These are phyloP conservation scores for Monochamus saltuarius DNA, from an alignment of 1,140 invertebrate species.

Conservation along the genomic window DNA sequence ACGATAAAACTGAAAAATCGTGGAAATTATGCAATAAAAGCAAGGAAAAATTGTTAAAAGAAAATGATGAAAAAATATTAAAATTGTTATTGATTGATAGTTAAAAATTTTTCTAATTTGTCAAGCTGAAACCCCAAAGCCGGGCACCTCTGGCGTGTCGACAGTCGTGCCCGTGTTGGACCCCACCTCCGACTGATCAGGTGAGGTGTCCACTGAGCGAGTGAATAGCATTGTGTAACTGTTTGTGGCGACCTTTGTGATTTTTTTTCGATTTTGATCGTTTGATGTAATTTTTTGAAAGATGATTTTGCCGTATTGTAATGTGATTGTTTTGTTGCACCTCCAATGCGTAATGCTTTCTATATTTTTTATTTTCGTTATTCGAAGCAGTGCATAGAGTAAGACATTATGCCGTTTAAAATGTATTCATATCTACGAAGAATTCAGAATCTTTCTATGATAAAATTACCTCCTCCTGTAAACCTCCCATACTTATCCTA, in stretches of 20 bases:
- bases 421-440: too few species aligned
- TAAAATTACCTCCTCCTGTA: too few species aligned
- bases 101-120: not conserved
- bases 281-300: not conserved
- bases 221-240: constrained; percentile 31
- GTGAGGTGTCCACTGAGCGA: constrained; percentile 52
- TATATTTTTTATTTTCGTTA: not conserved
- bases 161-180: constrained; percentile 57
- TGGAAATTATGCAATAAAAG: too few species aligned
- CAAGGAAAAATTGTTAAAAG: not conserved
- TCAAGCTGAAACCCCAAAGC: constrained; percentile 57
- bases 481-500: too few species aligned
- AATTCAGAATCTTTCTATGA: too few species aligned
- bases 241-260: constrained; percentile 1
- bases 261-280: constrained; percentile 2
- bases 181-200: constrained; percentile 62
- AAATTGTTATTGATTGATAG: not conserved
- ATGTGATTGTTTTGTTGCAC: constrained; percentile 19
- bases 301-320: constrained; percentile 32
- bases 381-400: too few species aligned
- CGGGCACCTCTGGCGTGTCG: constrained; percentile 58
- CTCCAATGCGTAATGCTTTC: not conserved
- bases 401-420: too few species aligned
- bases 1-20: not conserved
- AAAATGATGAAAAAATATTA: not conserved